Base-by-base conservation (phyloP, 2,113 vertebrate species). In the Hippopotamus amphibius region DNA sequence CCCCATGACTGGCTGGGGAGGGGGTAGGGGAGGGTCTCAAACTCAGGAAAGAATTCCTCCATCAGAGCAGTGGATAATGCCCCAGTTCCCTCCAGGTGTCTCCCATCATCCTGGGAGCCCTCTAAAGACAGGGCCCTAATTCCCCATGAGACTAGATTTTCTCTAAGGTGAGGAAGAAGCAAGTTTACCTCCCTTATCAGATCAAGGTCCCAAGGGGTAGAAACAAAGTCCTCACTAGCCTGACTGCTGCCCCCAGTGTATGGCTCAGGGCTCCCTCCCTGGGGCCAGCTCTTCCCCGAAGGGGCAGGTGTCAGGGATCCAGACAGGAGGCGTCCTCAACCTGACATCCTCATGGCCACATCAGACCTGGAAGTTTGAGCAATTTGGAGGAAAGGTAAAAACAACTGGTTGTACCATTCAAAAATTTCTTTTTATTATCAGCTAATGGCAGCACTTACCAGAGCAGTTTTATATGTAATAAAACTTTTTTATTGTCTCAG, bases 401-500 rank as follows among this genome's bases (percentile, higher is more conserved):
- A 98, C 97, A 98, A 97, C 98, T 98, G 97, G 97, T 98, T 96
- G 96, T 98, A 98, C 97, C 96, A 97, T 96, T 97, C 96, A 97
- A 94, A 98, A 98, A 97, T 95, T 90, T 92, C 82, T 90, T 98
- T 98, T 98, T 98, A 99, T 98, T 97, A 98, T 92, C 97, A 86
- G 96, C 97, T 98, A 98, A 98, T 98, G 98, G 97, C 55, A 97
- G 96, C 97, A 98, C 98, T 99, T 98, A 98, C 66, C 76, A 92
- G 98, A 98, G 97, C 98, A 97, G 98, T 98, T 98, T 98, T 98
- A 98, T 98, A 96, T 95, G 96, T 98, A 98, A 98, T 99, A 98
- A 98, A 98, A 98, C 97, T 98, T 98, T 97, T 98, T 98, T 97
- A 98, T 97, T 98, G 95, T 83, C 97, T 93, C 41, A 93, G 96